These are phyloP conservation scores for zebrafish (Danio rerio) DNA, from an alignment of 2,113 vertebrate genomes.

Conservation along the genomic window DNA sequence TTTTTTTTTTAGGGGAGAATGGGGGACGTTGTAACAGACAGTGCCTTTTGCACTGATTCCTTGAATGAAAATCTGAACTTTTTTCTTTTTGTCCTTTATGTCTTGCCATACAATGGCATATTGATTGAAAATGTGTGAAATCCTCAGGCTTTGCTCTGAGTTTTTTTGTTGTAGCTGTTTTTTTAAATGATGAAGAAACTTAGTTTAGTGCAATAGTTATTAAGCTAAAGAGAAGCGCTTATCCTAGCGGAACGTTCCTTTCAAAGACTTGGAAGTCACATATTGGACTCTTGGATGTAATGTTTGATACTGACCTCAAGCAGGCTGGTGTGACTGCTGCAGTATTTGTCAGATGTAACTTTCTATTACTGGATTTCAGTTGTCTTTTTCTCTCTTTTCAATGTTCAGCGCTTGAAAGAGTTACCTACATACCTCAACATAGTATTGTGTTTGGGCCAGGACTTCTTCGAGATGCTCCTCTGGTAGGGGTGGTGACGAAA, in stretches of 20 bases:
- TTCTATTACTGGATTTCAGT: conserved; percentile 49
- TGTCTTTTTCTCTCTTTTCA: conserved; percentile 27
- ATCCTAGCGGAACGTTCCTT: conserved; percentile 42
- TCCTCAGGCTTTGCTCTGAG: not conserved
- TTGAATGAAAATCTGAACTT: conserved; percentile 66
- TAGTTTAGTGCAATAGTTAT: conserved; percentile 52
- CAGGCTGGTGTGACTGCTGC: conserved; percentile 51
- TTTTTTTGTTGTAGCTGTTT: not conserved
- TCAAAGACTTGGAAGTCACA: conserved; percentile 52
- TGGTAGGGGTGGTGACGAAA: conserved; percentile 41
- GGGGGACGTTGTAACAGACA: conserved; percentile 67
- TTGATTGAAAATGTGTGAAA: conserved; percentile 31
- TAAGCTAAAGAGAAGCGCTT: conserved; percentile 7
- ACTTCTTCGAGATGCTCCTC: conserved; percentile 51
- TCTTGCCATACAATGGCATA: conserved; percentile 34
- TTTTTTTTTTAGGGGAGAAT: conserved; percentile 58
- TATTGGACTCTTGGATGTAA: conserved; percentile 63
- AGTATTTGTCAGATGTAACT: conserved; percentile 52
- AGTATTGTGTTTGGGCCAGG: conserved; percentile 42
- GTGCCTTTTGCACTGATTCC: conserved; percentile 80
- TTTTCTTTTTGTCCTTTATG: conserved; percentile 55
- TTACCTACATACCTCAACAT: conserved; percentile 60
- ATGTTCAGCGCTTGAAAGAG: conserved; percentile 52
- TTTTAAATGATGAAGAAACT: conserved; percentile 38
- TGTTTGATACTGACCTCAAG: conserved; percentile 59